These are phyloP conservation scores for Catocala sponsa DNA, from an alignment of 2,888 invertebrate species.

Conservation along the genomic window DNA sequence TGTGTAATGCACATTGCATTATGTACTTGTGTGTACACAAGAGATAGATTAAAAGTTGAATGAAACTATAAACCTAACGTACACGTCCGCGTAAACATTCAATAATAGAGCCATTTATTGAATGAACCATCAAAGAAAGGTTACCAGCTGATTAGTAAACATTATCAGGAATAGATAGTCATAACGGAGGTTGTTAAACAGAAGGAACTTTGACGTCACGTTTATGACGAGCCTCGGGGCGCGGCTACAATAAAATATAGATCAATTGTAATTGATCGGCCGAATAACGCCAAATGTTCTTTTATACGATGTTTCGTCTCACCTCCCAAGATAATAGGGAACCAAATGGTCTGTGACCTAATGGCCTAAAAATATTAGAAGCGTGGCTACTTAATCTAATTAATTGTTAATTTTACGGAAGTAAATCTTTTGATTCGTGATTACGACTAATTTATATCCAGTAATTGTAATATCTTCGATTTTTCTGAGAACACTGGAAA, in stretches of 20 bases:
- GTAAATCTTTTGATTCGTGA: too few species aligned
- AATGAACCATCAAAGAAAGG: slow-evolving; percentile 3
- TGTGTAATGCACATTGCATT: too few species aligned
- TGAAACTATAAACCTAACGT: neutral
- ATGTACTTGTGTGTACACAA: too few species aligned
- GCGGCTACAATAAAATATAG: slow-evolving; percentile 46
- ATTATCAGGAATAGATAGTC: slow-evolving; percentile 12
- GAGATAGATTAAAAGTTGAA: too few species aligned
- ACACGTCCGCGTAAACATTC: neutral
- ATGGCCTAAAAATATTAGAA: too few species aligned
- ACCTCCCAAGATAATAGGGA: neutral
- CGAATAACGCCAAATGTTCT: slow-evolving; percentile 22
- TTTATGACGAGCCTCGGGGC: slow-evolving; percentile 27
- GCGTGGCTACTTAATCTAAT: too few species aligned
- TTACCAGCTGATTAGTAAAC: slow-evolving; percentile 10
- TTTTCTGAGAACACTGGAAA: too few species aligned
- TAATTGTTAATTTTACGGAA: too few species aligned
- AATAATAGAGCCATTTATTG: neutral
- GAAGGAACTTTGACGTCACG: slow-evolving; percentile 39
- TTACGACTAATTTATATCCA: too few species aligned
- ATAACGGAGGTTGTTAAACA: slow-evolving; percentile 50
- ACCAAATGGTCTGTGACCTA: neutral
- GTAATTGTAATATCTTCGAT: too few species aligned
- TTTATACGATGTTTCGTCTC: neutral
- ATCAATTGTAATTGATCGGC: slow-evolving; percentile 47